Conservation (phyloP, 2,113 vertebrate species). For the Pseudois nayaur region DNA sequence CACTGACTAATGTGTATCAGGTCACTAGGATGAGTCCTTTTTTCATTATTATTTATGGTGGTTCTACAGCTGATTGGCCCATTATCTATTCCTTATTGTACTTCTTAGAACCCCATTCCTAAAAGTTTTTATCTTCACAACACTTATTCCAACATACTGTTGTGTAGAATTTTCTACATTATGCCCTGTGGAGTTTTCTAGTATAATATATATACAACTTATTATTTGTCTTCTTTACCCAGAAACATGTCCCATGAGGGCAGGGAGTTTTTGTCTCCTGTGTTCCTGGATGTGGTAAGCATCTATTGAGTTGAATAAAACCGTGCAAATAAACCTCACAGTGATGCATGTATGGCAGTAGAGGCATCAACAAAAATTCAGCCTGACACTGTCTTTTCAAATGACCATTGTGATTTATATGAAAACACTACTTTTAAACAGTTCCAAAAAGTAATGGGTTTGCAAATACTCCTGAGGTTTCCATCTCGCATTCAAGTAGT, state of each 20-base stretch:
- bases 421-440: background rate
- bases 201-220: background rate
- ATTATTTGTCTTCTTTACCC: background rate
- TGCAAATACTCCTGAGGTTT: background rate
- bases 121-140: background rate
- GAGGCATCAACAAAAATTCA: background rate
- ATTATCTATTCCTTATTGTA: accelerated
- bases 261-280: background rate
- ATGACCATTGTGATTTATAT: background rate
- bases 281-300: background rate
- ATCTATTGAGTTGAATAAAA: background rate
- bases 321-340: background rate
- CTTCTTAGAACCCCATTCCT: background rate
- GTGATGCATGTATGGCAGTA: background rate
- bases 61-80: background rate
- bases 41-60: background rate
- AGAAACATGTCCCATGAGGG: background rate
- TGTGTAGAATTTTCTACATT: background rate
- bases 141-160: no score
- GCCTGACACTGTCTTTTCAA: background rate
- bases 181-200: background rate
- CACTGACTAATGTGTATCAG: background rate
- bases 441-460: background rate
- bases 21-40: background rate
- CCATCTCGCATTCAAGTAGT: background rate